These are phyloP conservation scores for Epinephelus moara DNA, from an alignment of 2,113 vertebrate genomes.

Conservation along the genomic window DNA sequence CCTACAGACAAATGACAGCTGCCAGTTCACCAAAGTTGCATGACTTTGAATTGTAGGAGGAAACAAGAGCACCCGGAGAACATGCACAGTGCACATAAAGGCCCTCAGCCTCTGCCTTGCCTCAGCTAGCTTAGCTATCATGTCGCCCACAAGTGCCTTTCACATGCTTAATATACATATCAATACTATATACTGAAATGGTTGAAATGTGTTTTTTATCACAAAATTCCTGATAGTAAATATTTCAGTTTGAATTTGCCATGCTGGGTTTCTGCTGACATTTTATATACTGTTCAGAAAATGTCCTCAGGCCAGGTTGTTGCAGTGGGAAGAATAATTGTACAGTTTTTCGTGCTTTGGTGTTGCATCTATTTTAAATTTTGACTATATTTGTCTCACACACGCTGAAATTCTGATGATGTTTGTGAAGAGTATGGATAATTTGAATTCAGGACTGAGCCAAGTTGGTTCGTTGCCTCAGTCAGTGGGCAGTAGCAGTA, in stretches of 20 bases:
- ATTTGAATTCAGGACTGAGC: too few species aligned
- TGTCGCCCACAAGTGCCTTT: too few species aligned
- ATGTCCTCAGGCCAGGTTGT: not conserved
- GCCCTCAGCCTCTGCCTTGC: not conserved
- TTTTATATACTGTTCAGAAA: not conserved
- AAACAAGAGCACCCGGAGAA: too few species aligned
- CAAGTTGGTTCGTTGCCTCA: not conserved
- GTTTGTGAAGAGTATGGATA: not conserved
- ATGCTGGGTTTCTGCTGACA: not conserved
- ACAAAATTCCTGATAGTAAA: too few species aligned
- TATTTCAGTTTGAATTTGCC: not conserved
- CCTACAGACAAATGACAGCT: not conserved
- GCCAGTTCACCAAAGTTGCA: not conserved
- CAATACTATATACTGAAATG: too few species aligned
- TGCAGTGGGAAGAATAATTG: not conserved
- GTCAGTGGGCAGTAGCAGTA: conserved; percentile 13
- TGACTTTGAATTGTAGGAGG: not conserved
- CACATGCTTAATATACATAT: too few species aligned
- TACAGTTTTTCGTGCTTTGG: not conserved
- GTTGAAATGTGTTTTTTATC: too few species aligned
- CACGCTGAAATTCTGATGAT: not conserved
- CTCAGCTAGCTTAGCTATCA: not conserved
- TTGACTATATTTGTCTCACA: not conserved
- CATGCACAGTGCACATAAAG: too few species aligned
- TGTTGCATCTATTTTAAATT: not conserved